These are phyloP conservation scores for Eumeta japonica DNA, from an alignment of 1,140 invertebrate genomes.

Conservation along the genomic window DNA sequence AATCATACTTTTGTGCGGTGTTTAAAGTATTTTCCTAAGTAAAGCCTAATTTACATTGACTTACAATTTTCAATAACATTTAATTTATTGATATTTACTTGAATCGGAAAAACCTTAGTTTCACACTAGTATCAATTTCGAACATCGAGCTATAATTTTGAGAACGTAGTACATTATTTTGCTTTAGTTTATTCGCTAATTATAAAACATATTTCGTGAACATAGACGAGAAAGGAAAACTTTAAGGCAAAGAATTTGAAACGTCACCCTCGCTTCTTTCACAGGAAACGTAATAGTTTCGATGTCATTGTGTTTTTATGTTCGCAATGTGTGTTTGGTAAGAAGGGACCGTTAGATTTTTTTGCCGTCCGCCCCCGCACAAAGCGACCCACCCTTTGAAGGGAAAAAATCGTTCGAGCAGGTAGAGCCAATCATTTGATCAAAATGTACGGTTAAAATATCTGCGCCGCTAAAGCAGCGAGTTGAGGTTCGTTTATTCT, in stretches of 20 bases:
- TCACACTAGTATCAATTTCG: too few relatives aligned
- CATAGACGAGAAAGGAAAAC: background rate
- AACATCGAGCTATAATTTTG: too few relatives aligned
- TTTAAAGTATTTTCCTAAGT: too few relatives aligned
- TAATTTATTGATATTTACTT: too few relatives aligned
- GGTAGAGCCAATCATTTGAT: slow-evolving; percentile 46
- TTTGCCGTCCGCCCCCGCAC: slow-evolving; percentile 20
- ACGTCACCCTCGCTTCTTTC: slow-evolving; percentile 15
- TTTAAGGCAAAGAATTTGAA: slow-evolving; percentile 6
- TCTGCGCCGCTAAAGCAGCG: too few relatives aligned
- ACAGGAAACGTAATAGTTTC: slow-evolving; percentile 41
- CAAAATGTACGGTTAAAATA: slow-evolving; percentile 32
- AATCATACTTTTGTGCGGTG: too few relatives aligned
- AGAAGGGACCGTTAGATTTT: slow-evolving; percentile 46
- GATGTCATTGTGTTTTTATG: slow-evolving; percentile 45
- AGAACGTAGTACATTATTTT: background rate
- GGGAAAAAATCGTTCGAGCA: slow-evolving; percentile 40
- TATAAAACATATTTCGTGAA: background rate
- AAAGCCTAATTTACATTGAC: too few relatives aligned
- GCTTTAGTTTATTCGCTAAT: background rate
- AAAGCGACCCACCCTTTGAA: slow-evolving; percentile 45
- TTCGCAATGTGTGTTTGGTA: slow-evolving; percentile 44
- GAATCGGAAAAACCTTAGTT: too few relatives aligned
- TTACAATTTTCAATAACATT: too few relatives aligned
- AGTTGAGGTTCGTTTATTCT: too few relatives aligned